A percentile compares a stretch with the other conserved stretches of the same genome.
Evolutionary conservation across 2,113 vertebrate species (phyloP).

Genomic region (Phaethon lepturus): DNA sequence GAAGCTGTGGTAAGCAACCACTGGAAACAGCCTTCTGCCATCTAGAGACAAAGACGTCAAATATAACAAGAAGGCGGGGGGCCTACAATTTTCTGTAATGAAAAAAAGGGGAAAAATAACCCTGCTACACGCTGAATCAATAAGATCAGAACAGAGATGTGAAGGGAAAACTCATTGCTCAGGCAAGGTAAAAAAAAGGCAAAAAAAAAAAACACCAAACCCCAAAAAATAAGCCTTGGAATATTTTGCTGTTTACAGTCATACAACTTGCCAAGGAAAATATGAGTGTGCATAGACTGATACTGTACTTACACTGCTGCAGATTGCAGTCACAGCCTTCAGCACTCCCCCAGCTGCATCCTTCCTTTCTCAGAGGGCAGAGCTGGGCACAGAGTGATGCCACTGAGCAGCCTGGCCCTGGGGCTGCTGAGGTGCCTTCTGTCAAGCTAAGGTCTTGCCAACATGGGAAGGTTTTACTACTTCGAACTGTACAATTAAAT

Average conservation of each 20-base stretch:
- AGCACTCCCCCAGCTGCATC: not conserved
- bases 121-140: slow-evolving; percentile 8
- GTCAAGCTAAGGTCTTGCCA: not conserved
- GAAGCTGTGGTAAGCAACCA: not conserved
- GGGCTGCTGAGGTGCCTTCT: not conserved
- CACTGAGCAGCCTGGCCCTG: not conserved
- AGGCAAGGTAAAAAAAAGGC: not conserved
- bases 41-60: slow-evolving; percentile 46
- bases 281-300: not conserved
- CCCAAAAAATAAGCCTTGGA: not conserved
- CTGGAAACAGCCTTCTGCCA: slow-evolving; percentile 49
- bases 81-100: not conserved
- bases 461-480: not conserved
- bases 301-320: not conserved
- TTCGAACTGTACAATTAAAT: not conserved
- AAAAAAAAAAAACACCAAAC: not conserved
- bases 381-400: not conserved
- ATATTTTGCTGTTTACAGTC: slow-evolving; percentile 50
- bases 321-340: not conserved
- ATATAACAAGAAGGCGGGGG: not conserved
- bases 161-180: slow-evolving; percentile 18
- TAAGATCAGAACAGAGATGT: not conserved
- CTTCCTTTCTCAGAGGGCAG: not conserved
- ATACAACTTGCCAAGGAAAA: slow-evolving; percentile 39
- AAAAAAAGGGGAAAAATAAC: not conserved